phyloP scores from a whole-genome alignment of 2,797 vertebrate genomes.

The Crax fasciolata region DNA sequence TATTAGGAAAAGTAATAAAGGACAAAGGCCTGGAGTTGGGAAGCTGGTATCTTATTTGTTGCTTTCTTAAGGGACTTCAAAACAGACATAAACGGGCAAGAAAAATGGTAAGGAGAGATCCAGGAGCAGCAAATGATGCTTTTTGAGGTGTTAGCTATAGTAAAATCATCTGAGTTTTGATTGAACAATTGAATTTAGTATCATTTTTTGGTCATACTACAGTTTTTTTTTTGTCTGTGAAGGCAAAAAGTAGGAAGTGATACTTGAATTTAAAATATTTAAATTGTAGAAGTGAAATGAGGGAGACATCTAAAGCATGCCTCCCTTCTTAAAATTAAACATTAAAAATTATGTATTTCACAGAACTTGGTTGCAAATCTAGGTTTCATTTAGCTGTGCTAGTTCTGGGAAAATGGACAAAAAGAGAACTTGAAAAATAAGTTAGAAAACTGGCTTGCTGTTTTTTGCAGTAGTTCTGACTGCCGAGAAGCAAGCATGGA shows the following conservation, averaged over 20 bases:
- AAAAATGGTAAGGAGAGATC: not conserved
- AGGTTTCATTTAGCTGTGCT: not conserved
- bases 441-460: not conserved
- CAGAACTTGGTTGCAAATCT: not conserved
- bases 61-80: not conserved
- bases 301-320: not conserved
- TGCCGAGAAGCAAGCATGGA: not conserved
- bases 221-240: not conserved
- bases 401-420: not conserved
- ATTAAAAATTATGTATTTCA: accelerated
- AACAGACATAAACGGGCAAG: not conserved
- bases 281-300: not conserved
- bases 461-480: not conserved
- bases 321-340: not conserved
- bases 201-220: not conserved
- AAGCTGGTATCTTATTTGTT: not conserved
- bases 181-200: not conserved
- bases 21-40: not conserved
- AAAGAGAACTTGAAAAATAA: not conserved
- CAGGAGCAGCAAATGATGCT: not conserved
- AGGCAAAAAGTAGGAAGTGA: not conserved
- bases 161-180: not conserved
- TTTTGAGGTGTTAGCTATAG: not conserved
- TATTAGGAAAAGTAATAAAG: not conserved
- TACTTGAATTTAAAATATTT: not conserved